Conservation (phyloP, 1,140 invertebrate genomes). For the Acyrthosiphon pisum region DNA sequence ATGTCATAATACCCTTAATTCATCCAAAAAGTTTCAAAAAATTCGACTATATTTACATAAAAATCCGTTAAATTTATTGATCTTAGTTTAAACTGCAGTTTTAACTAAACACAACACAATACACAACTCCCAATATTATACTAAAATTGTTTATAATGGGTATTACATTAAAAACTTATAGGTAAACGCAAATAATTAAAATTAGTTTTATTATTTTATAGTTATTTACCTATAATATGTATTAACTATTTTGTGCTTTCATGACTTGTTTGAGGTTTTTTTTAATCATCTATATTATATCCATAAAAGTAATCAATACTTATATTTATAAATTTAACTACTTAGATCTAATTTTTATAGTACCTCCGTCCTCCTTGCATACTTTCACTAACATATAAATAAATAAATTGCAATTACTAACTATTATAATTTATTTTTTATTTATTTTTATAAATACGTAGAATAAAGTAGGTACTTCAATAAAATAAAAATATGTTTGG, state of each 20-base stretch:
- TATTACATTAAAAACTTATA: background rate
- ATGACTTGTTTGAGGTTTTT: background rate
- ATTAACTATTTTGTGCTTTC: background rate
- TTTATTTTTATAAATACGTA: too few species aligned
- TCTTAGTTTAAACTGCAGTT: background rate
- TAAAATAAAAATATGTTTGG: background rate
- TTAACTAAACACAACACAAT: background rate
- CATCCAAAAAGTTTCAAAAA: background rate
- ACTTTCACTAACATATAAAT: too few species aligned
- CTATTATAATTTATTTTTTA: too few species aligned
- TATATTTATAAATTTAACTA: background rate
- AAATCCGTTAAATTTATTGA: background rate
- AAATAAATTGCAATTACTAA: too few species aligned
- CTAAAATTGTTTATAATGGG: background rate
- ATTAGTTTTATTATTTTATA: background rate
- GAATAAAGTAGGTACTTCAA: background rate
- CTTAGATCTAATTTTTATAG: too few species aligned
- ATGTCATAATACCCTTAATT: background rate
- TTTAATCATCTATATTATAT: background rate
- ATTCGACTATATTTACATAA: background rate
- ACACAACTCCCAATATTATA: background rate
- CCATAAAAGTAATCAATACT: too few species aligned
- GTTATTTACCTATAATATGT: background rate
- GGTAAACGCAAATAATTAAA: background rate
- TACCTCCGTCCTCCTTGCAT: too few species aligned